Base-by-base conservation (phyloP, 2,113 vertebrate species). In the Zosterops borbonicus region DNA sequence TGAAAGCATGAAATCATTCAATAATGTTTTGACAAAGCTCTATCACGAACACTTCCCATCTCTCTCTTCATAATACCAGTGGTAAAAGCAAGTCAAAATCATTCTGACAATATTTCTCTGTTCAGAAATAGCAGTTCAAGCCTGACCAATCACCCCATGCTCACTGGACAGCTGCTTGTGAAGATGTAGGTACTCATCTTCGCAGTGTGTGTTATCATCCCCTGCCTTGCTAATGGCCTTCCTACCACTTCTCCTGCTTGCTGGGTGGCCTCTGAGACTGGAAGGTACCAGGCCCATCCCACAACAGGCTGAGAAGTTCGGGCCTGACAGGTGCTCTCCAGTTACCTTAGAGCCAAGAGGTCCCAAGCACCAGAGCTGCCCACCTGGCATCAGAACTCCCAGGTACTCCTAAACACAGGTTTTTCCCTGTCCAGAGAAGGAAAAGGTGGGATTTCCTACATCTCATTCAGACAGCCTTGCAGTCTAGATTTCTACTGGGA, bases 331-430 rank as follows among this genome's bases (percentile, higher is more conserved):
- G 9, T 39, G 11, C 7, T 71, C 47, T 59, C 71, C 58, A 71
- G 21, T 11, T 76, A 39, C 0, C 1, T 9, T 17, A 8, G 18
- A 83, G n/a, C 6, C 9, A 16, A 15, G 24, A 1, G 2, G 11
- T 41, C n/a, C 31, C 47, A 73, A 46, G 23, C 0, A 0, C 12
- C 28, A 28, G 20, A 55, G 29, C 11, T 58, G n/a, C 42, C 9
- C 14, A 33, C 5, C n/a, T 49, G 41, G 29, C 21, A 28, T n/a
- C 20, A 80, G 62, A 9, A 83, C 7, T 58, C 11, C 6, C 2
- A 1, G 14, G 4, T 23, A 75, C 6, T 65, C 23, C 37, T 0
- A 2, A 37, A 67, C 7, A 58, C 11, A 15, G 7, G 2, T 1
- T 28, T 67, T 89, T 76, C 3, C 27, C 47, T 76, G 24, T 22